Base-by-base conservation (phyloP, 2,888 invertebrate species). In the Pasiphila rectangulata region DNA sequence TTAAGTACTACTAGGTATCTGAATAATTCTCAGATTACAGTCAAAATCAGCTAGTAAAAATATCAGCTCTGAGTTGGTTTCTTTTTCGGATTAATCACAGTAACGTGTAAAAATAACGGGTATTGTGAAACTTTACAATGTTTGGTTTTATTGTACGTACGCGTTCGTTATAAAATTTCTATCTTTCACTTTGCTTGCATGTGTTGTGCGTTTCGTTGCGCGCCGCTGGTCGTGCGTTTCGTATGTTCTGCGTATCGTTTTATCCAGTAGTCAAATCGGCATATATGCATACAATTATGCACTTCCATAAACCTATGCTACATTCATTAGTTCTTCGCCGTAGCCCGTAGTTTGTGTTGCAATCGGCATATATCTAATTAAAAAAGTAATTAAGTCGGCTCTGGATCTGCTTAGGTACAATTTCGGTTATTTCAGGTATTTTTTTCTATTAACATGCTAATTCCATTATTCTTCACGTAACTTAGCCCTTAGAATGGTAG, bases 141-240 rank as follows among this genome's bases (percentile, higher is more conserved):
- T 9, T 17, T 2, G n/a, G 13, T n/a, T n/a, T 46, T 30, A 41
- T 20, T 25, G 40, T 17, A 36, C 36, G 20, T 25, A 20, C 21
- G 43, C 17, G 43, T 21, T 32, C 29, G 49, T 44, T 49, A 30
- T 40, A 36, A 45, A 45, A 41, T 50, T 45, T 45, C 41, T 19
- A 37, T 50, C 40, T 50, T 50, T 50, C 49, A 50, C 49, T 49
- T 46, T 39, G 48, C 10, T 41, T 23, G 43, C 41, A 38, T 27
- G 37, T 16, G 34, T n/a, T n/a, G 27, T 44, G 46, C 46, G 46
- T 49, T 39, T 49, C 43, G 43, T 6, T 35, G n/a, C 43, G 12
- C 39, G 29, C 17, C 34, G 42, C 4, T 43, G 47, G 34, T 15
- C 27, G 12, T 40, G 48, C 48, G 39, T 34, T 37, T 35, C 38